phyloP scores from a whole-genome alignment of 2,888 invertebrate genomes.

The Andrena camellia region DNA sequence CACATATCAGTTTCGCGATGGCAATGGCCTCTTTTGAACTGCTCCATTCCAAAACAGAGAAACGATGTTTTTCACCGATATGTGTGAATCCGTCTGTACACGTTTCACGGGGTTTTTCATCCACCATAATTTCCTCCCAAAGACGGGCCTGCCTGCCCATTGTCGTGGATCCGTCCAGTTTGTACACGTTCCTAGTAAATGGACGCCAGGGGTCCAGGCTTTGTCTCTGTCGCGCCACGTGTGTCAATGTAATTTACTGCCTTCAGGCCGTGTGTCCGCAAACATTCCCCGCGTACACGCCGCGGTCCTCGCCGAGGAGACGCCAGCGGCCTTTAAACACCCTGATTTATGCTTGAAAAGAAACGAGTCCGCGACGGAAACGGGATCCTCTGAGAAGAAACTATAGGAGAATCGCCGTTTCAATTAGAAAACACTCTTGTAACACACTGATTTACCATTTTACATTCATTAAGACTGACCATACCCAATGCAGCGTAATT shows the following conservation, averaged over 20 bases:
- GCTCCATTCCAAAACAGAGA: background rate
- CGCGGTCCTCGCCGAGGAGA: slow-evolving; percentile 37
- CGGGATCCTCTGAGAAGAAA: slow-evolving; percentile 2
- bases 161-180: slow-evolving; percentile 15
- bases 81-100: background rate
- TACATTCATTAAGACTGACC: too few relatives aligned
- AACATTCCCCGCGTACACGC: slow-evolving; percentile 42
- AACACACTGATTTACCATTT: background rate
- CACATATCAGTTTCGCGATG: too few relatives aligned
- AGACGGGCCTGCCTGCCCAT: background rate
- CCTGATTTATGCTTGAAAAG: slow-evolving; percentile 39
- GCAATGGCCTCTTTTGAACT: too few relatives aligned
- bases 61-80: background rate
- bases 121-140: slow-evolving; percentile 10
- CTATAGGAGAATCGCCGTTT: background rate
- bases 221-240: slow-evolving; percentile 55
- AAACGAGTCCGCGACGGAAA: slow-evolving; percentile 32
- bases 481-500: too few relatives aligned
- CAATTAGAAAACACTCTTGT: slow-evolving; percentile 3
- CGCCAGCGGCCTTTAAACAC: slow-evolving; percentile 42
- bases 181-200: slow-evolving; percentile 34
- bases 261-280: slow-evolving; percentile 36
- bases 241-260: slow-evolving; percentile 57
- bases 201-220: slow-evolving; percentile 30
- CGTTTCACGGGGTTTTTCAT: background rate